A percentile compares a stretch with the other conserved stretches of the same genome.
These are phyloP conservation scores for Calidris pygmaea DNA, from an alignment of 2,113 vertebrate genomes.

Conservation along the genomic window DNA sequence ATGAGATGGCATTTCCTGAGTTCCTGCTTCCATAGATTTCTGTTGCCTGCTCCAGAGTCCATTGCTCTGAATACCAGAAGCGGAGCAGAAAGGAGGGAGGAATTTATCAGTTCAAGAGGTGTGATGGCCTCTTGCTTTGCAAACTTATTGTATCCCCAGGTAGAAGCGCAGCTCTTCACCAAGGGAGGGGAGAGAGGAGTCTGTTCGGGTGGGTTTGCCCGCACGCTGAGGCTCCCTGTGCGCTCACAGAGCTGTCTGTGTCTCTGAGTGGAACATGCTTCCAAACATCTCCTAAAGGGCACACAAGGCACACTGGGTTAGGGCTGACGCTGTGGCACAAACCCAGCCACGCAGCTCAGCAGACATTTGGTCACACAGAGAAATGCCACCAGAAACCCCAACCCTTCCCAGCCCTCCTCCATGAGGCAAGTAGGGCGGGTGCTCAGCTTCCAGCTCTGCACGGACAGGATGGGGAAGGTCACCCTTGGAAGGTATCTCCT, in stretches of 20 bases:
- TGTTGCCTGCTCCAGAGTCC: not conserved
- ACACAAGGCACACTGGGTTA: not conserved
- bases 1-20: conserved; percentile 17
- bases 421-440: fast-evolving
- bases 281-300: conserved; percentile 80
- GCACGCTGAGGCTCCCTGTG: not conserved
- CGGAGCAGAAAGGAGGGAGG: not conserved
- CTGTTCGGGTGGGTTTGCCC: not conserved
- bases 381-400: not conserved
- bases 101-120: not conserved
- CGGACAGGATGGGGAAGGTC: not conserved
- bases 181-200: not conserved
- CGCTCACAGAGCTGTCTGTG: conserved; percentile 77
- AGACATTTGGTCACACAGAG: not conserved
- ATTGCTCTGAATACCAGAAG: not conserved
- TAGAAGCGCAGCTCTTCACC: not conserved
- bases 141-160: not conserved
- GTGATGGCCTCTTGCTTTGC: not conserved
- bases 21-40: not conserved
- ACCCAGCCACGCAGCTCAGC: not conserved
- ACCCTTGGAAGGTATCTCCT: not conserved
- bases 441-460: not conserved
- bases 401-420: not conserved
- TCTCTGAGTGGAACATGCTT: conserved; percentile 80
- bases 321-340: not conserved